Evolutionary conservation across 2,888 invertebrate species (phyloP).

Genomic region (Maniola hyperantus): DNA sequence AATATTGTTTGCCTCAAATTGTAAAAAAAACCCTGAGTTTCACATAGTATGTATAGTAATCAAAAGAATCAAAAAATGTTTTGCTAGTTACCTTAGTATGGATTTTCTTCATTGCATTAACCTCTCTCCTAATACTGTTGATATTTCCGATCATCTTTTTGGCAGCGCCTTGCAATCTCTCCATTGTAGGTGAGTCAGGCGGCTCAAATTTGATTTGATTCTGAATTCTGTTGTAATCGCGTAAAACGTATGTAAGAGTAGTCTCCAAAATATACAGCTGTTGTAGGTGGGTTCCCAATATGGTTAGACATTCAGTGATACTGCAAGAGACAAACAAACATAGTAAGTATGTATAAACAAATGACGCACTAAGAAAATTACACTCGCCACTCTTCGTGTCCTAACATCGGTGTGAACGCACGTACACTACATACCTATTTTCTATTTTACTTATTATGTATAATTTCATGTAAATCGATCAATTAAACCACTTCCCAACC

Average conservation of each 20-base stretch:
- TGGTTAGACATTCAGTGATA: constrained; percentile 77
- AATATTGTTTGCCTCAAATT: too few species aligned
- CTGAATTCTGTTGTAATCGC: constrained; percentile 61
- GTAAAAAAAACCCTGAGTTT: too few species aligned
- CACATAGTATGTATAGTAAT: too few species aligned
- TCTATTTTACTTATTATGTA: too few species aligned
- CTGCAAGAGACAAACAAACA: constrained; percentile 59
- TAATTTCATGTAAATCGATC: too few species aligned
- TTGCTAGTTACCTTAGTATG: constrained; percentile 64
- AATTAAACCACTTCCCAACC: too few species aligned
- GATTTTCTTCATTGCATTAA: constrained; percentile 55
- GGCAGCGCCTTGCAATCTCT: constrained; percentile 51
- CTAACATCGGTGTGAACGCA: too few species aligned
- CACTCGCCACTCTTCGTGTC: too few species aligned
- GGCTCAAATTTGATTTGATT: constrained; percentile 65
- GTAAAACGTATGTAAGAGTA: constrained; percentile 78
- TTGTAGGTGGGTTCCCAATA: constrained; percentile 80
- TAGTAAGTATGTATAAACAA: too few species aligned
- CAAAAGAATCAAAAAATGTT: neutral
- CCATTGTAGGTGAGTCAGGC: constrained; percentile 57
- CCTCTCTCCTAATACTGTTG: constrained; percentile 57
- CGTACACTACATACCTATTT: too few species aligned
- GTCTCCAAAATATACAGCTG: constrained; percentile 83
- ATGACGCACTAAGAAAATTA: too few species aligned
- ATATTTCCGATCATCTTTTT: constrained; percentile 58